Evolutionary conservation across 2,797 vertebrate species (phyloP), one percentile per base, ranked within the genome.

Genomic region (Nothura maculosa): DNA sequence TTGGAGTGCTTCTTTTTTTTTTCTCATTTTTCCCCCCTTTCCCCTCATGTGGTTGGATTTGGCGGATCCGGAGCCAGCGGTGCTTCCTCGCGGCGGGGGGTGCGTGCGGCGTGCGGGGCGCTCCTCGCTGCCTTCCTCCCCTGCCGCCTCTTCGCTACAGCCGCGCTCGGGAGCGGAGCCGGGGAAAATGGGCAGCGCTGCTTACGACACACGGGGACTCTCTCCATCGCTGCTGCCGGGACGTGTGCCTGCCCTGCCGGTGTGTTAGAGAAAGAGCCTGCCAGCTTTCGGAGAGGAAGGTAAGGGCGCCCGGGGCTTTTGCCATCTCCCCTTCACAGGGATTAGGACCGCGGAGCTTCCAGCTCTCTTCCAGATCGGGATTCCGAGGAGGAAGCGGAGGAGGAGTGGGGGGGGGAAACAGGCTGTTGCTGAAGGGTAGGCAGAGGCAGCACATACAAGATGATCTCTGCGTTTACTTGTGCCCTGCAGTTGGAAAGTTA

Each of bases 231-330:
- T 97, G 97, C 81, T 97, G 97, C 94, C 97, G 98, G 98, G 98
- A 98, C 97, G 97, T 91, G 97, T 97, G 97, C 90, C 98, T 98
- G 98, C 98, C 98, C 98, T 98, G 98, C 98, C 98, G 98, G 98
- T 98, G 98, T 98, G 98, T 98, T 99, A 99, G 98, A 98, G 98
- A 98, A 98, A 99, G 98, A 99, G 99, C 99, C 99, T 94, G 96
- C 98, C 98, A 99, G 99, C 98, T 98, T 99, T 98, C 99, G 98
- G 98, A 99, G 99, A 99, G 99, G 98, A 99, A 99, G 99, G 99
- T 99, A 99, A 98, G 98, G 93, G 95, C 69, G 74, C 84, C 92
- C 70, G 55, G 78, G 87, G 93, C 83, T 93, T 91, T 64, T 96
- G 75, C 96, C 94, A 94, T 96, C 93, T 96, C 90, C 74, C 90